A percentile compares a stretch with the other conserved stretches of the same genome.
phyloP scores from a whole-genome alignment of 2,797 vertebrate genomes.

The Arnoldichthys spilopterus region DNA sequence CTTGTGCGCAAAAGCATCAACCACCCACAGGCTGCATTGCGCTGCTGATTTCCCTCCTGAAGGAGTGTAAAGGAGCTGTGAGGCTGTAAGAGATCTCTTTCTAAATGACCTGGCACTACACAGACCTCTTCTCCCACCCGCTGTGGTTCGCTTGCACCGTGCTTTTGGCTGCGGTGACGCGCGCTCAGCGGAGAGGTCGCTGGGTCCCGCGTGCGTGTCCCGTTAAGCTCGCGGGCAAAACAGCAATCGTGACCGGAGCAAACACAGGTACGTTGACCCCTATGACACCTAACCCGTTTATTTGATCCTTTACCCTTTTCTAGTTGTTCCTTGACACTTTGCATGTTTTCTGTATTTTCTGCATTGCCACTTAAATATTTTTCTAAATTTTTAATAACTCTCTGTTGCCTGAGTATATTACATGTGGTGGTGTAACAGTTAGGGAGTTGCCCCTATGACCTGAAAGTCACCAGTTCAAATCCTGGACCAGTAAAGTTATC shows the following conservation, averaged over 20 bases:
- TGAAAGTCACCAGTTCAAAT: too few relatives aligned
- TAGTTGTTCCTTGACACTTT: too few relatives aligned
- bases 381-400: too few relatives aligned
- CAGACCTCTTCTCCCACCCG: constrained; percentile 66
- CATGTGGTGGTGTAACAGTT: too few relatives aligned
- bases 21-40: neutral
- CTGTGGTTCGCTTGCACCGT: constrained; percentile 69
- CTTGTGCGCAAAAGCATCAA: neutral
- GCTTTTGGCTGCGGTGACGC: constrained; percentile 70
- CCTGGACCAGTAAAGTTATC: too few relatives aligned
- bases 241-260: constrained; percentile 85
- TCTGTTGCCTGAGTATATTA: too few relatives aligned
- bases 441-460: too few relatives aligned
- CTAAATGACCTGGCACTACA: constrained; percentile 57
- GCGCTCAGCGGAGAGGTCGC: constrained; percentile 41
- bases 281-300: neutral
- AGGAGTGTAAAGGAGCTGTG: neutral
- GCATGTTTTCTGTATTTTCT: too few relatives aligned
- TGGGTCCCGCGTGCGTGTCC: constrained; percentile 78
- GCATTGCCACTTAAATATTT: too few relatives aligned
- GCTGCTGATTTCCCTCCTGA: neutral
- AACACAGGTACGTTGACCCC: constrained; percentile 75
- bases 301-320: too few relatives aligned
- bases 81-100: neutral
- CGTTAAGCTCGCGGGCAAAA: constrained; percentile 78